A percentile compares a stretch with the other conserved stretches of the same genome.
phyloP scores from a whole-genome alignment of 2,113 vertebrate species.

The Helogale parvula region DNA sequence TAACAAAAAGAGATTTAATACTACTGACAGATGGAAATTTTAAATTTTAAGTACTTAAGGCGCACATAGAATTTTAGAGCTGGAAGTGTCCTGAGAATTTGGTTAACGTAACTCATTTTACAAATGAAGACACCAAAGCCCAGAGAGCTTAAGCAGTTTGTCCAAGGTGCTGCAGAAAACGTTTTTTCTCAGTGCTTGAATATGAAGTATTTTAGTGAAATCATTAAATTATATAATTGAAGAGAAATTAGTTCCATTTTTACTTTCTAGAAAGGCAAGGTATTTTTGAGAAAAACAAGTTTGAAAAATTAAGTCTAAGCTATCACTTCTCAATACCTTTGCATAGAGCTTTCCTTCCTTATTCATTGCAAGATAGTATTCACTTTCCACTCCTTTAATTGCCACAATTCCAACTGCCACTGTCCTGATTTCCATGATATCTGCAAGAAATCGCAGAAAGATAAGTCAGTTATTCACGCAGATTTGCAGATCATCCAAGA shows the following conservation, averaged over 20 bases:
- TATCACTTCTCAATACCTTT: constrained; percentile 89
- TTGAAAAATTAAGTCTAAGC: background rate
- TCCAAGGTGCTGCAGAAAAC: background rate
- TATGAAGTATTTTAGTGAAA: background rate
- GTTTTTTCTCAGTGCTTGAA: background rate
- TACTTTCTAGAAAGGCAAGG: background rate
- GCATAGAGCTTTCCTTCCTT: constrained; percentile 95
- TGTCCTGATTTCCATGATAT: constrained; percentile 98
- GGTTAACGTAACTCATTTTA: background rate
- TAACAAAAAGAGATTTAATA: constrained; percentile 61
- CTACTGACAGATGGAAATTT: constrained; percentile 36
- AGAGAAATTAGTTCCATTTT: constrained; percentile 16
- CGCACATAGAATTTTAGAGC: constrained; percentile 21
- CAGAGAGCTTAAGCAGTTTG: background rate
- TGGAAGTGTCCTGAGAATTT: background rate
- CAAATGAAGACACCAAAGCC: constrained; percentile 8
- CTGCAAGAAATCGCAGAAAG: constrained; percentile 87
- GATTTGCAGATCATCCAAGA: constrained; percentile 63
- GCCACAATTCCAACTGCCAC: constrained; percentile 97
- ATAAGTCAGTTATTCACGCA: constrained; percentile 34
- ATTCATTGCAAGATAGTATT: constrained; percentile 97
- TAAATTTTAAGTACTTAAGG: constrained; percentile 29
- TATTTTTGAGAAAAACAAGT: background rate
- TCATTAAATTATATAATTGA: background rate
- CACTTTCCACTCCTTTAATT: constrained; percentile 98